A percentile compares a stretch with the other conserved stretches of the same genome.
Conservation (phyloP, 2,797 vertebrate species). For the Aselliscus stoliczkanus region DNA sequence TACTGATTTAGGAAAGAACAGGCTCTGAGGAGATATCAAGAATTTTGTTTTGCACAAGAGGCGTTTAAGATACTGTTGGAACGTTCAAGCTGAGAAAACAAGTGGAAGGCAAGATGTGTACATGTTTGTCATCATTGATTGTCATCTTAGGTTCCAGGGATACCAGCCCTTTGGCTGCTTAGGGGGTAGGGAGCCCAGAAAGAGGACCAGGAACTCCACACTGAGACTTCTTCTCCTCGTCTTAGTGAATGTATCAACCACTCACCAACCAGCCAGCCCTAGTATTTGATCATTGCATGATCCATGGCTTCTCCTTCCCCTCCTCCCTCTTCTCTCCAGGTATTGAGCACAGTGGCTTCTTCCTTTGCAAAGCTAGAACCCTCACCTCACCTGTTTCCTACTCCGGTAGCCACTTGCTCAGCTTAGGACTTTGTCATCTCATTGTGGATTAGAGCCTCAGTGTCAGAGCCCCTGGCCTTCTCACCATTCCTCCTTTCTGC, state of each 20-base stretch:
- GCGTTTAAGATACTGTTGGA: background rate
- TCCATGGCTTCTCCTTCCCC: background rate
- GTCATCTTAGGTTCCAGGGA: background rate
- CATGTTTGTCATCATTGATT: background rate
- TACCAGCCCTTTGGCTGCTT: background rate
- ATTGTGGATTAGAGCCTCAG: background rate
- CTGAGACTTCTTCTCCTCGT: background rate
- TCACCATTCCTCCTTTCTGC: background rate
- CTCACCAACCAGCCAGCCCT: background rate
- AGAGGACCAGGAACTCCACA: background rate
- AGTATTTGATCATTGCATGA: background rate
- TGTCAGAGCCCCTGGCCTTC: too few species aligned
- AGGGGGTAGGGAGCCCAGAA: background rate
- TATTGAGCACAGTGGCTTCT: background rate
- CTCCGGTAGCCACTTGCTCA: background rate
- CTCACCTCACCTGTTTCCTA: background rate
- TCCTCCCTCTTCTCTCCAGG: background rate
- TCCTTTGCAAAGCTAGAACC: background rate
- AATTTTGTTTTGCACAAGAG: constrained; percentile 14
- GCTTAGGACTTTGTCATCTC: background rate
- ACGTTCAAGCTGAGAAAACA: background rate
- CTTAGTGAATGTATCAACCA: background rate
- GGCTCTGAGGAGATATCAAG: background rate
- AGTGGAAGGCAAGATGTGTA: background rate
- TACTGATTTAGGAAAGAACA: background rate